Percentiles rank a stretch among this genome's conserved stretches.
Conservation (phyloP, 1,140 invertebrate genomes). For the Physella acuta region DNA sequence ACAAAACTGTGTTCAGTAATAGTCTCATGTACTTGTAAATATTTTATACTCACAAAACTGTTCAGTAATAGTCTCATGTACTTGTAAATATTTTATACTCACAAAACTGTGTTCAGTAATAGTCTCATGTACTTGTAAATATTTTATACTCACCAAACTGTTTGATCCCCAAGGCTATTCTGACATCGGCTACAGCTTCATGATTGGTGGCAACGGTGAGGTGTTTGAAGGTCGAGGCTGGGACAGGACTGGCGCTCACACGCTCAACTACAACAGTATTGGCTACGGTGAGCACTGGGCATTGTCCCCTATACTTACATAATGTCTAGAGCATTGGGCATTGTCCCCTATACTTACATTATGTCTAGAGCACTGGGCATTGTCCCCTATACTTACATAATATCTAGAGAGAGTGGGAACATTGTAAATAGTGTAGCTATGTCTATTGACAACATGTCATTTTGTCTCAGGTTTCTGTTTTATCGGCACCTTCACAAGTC, state of each 20-base stretch:
- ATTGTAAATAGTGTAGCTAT: too few relatives aligned
- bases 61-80: too few relatives aligned
- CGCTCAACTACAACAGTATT: constrained; percentile 68
- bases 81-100: too few relatives aligned
- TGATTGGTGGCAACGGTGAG: constrained; percentile 75
- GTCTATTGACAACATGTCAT: too few relatives aligned
- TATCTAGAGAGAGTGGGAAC: neutral
- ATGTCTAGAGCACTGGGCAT: neutral
- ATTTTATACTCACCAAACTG: too few relatives aligned
- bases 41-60: too few relatives aligned
- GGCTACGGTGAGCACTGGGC: constrained; percentile 67
- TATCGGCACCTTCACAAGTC: constrained; percentile 64
- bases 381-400: neutral
- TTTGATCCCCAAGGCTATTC: too few relatives aligned
- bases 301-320: too few relatives aligned
- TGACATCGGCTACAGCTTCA: constrained; percentile 75
- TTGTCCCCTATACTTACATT: neutral
- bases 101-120: too few relatives aligned
- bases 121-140: too few relatives aligned
- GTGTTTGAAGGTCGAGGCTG: constrained; percentile 78
- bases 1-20: too few relatives aligned
- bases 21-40: too few relatives aligned
- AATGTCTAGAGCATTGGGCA: neutral
- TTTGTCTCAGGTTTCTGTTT: constrained; percentile 54
- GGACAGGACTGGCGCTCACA: constrained; percentile 69